Conservation (phyloP, 1,140 invertebrate species). For the Campodea augens region DNA sequence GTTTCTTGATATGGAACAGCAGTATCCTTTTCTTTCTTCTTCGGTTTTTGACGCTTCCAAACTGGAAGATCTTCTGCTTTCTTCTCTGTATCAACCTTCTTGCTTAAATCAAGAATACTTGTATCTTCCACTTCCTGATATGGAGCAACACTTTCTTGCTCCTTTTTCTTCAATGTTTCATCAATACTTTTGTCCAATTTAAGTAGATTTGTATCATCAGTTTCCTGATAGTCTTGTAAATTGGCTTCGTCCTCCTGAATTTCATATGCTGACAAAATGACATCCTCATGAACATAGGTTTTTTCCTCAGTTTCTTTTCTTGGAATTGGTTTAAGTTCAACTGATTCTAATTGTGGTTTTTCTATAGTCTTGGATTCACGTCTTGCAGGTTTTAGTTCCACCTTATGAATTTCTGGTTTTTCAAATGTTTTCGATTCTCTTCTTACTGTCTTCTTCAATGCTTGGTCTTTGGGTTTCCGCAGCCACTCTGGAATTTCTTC, state of each 20-base stretch:
- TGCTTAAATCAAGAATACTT: neutral
- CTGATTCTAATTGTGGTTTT: conserved; percentile 20
- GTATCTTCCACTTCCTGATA: too few species aligned
- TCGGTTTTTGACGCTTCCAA: conserved; percentile 1
- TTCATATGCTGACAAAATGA: too few species aligned
- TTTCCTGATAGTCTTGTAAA: too few species aligned
- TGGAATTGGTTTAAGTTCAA: conserved; percentile 21
- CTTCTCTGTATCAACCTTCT: conserved; percentile 1
- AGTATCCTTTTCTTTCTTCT: neutral
- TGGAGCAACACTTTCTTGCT: too few species aligned
- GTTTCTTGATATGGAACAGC: neutral
- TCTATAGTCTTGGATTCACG: conserved; percentile 12
- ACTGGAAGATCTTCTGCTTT: neutral
- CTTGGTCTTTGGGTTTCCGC: conserved; percentile 4
- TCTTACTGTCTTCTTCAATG: conserved; percentile 6
- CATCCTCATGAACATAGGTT: too few species aligned
- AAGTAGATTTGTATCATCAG: too few species aligned
- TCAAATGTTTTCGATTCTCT: conserved; percentile 11
- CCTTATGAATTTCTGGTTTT: conserved; percentile 14
- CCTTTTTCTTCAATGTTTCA: too few species aligned
- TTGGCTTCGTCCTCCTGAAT: too few species aligned
- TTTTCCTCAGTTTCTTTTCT: too few species aligned
- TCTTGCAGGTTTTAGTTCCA: conserved; percentile 19
- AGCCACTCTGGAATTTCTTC: conserved; percentile 3
- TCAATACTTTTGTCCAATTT: too few species aligned